phyloP scores from a whole-genome alignment of 2,797 vertebrate species.

The Gallinago solitaria region DNA sequence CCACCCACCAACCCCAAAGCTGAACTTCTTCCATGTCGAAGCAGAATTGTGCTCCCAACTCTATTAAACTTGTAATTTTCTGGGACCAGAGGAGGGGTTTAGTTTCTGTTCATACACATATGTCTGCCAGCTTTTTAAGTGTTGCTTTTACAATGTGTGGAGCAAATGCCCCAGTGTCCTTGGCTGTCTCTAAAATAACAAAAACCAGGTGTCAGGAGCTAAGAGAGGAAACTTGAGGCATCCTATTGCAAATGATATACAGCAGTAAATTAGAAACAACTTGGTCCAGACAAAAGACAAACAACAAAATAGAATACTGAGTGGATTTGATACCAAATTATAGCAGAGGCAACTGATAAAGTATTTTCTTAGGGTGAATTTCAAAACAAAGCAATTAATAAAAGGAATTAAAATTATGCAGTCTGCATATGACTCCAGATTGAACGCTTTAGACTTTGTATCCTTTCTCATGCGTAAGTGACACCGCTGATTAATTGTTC shows the following conservation, averaged over 20 bases:
- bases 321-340: constrained; percentile 44
- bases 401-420: constrained; percentile 58
- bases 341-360: constrained; percentile 61
- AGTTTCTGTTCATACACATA: background rate
- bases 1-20: too few relatives aligned
- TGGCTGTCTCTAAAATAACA: constrained; percentile 68
- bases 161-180: constrained; percentile 52
- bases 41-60: background rate
- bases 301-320: background rate
- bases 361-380: constrained; percentile 56
- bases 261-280: constrained; percentile 77
- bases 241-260: constrained; percentile 71
- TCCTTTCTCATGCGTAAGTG: background rate
- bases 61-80: background rate
- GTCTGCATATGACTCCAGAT: constrained; percentile 16
- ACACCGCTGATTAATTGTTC: background rate
- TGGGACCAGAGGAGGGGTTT: background rate
- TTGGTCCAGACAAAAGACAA: constrained; percentile 58
- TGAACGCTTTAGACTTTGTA: background rate
- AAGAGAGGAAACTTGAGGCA: constrained; percentile 53
- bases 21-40: background rate
- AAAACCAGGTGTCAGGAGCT: constrained; percentile 73
- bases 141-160: constrained; percentile 68
- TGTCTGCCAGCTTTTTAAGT: constrained; percentile 43
- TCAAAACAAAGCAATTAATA: constrained; percentile 70